Evolutionary conservation across 1,140 invertebrate genomes (phyloP).

Genomic region (Metaphire vulgaris): DNA sequence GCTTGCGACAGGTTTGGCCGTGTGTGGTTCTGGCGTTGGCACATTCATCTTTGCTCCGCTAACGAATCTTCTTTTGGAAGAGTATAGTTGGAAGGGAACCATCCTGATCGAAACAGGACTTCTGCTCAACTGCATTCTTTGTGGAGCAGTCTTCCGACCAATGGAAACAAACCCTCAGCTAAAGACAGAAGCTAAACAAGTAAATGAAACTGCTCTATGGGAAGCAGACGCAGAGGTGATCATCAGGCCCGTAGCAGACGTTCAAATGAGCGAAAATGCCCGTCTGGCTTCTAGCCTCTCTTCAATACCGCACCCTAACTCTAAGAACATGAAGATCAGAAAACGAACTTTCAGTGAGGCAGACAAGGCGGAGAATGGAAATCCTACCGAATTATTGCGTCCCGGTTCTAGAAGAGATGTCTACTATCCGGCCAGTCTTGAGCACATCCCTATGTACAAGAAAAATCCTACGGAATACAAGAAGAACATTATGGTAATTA

Average conservation of each 20-base stretch:
- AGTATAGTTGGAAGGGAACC: constrained; percentile 30
- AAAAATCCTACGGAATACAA: constrained; percentile 36
- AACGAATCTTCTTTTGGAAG: constrained; percentile 15
- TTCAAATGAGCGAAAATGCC: background rate
- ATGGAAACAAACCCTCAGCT: background rate
- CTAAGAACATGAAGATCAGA: background rate
- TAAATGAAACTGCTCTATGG: background rate
- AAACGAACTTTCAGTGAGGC: background rate
- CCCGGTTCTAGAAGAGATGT: constrained; percentile 63
- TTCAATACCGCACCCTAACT: background rate
- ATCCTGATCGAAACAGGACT: constrained; percentile 61
- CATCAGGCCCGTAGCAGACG: too few relatives aligned
- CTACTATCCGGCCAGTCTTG: constrained; percentile 74
- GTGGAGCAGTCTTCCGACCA: constrained; percentile 72
- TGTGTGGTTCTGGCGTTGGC: constrained; percentile 78
- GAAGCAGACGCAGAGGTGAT: background rate
- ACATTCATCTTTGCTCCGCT: constrained; percentile 82
- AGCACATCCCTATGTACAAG: constrained; percentile 58
- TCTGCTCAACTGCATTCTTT: constrained; percentile 70
- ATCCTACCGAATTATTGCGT: background rate
- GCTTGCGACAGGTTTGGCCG: constrained; percentile 85
- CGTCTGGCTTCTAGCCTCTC: background rate
- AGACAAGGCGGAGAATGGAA: background rate
- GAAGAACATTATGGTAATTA: constrained; percentile 17
- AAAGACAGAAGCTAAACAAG: background rate